Base-by-base conservation (phyloP, 2,797 vertebrate genomes). In the Gobio occitaniae region DNA sequence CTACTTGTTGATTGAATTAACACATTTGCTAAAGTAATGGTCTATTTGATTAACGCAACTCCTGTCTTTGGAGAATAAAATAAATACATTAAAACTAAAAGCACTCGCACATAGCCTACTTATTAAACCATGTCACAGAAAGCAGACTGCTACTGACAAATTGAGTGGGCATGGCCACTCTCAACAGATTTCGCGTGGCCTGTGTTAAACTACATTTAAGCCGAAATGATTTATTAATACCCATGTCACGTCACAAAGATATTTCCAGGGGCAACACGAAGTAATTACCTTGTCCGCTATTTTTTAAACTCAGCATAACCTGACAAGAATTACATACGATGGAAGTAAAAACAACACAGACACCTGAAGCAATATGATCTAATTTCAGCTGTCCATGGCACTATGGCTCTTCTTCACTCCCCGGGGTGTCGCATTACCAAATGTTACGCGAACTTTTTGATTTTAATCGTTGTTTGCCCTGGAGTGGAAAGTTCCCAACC, bases 401-500 rank as follows among this genome's bases (percentile, higher is more conserved):
- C 44, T 41, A 2, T 38, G 9, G 59, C 36, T 76, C 8, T 50
- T 52, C 15, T 74, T 66, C 8, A 17, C 10, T 41, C 9, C 11
- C 59, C 6, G 16, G 36, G 16, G 48, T 63, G 21, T 84, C 63
- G n/a, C 59, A 38, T 69, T 69, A 36, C n/a, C 48, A 21, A 76
- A 76, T 38, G 47, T 29, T 69, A n/a, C 8, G 16, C 50, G n/a
- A 65, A 77, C 41, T 19, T 82, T 68, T 77, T 25, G 5, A 47
- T 38, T 80, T 69, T 48, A 82, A 50, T 76, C 78, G 52, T 82
- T 82, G 84, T 38, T 56, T 19, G 66, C 13, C 65, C 54, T 76
- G 38, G 25, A 63, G 63, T 89, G 86, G 85, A 85, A 84, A 83
- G 84, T 87, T 89, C 79, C 78, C 77, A 10, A 3, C 66, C 48